Evolutionary conservation across 2,888 invertebrate species (phyloP), one percentile per base, ranked within the genome.

Genomic region (Neelides folsomi): DNA sequence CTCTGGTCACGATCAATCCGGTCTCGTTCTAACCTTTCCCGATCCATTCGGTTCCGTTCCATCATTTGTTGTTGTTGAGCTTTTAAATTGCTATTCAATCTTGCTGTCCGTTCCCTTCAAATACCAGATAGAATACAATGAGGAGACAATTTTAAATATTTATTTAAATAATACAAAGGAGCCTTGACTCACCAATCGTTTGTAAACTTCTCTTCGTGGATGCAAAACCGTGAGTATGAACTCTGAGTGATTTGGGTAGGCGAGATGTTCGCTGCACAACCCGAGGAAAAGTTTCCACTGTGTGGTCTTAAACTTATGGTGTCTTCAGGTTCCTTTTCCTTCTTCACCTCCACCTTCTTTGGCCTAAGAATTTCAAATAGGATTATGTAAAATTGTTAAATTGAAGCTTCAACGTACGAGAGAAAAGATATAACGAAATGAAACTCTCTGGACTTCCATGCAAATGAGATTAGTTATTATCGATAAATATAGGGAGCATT

Each of bases 1-100:
- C 66, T 58, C 36, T 62, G 58, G 37, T 66, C 66, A 38, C 67
- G 57, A 35, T 66, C 67, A 66, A 72, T 70, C 18, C 52, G 52
- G 49, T 55, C 55, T 52, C 55, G 41, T 34, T 52, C 55, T 7
- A 50, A 47, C 16, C 39, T 3, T 8, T 39, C 39, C 7, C 50
- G 16, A 16, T 52, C 52, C 13, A n/a, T 7, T 10, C 52, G 19
- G 19, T 47, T 16, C 6, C 49, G 39, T 5, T 16, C 16, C 39
- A 39, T 8, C 7, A 16, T 3, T 8, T 16, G 39, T 8, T 39
- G 13, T 16, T 39, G 13, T 39, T 16, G 39, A 5, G 13, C 39
- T 39, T 16, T 13, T 8, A 13, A 13, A 8, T 39, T 16, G 39
- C 39, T 13, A 8, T 15, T 16, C 16, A 13, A 15, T 3, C 7